Base-by-base conservation (phyloP, 1,140 invertebrate genomes). In the Calephelis virginiensis region DNA sequence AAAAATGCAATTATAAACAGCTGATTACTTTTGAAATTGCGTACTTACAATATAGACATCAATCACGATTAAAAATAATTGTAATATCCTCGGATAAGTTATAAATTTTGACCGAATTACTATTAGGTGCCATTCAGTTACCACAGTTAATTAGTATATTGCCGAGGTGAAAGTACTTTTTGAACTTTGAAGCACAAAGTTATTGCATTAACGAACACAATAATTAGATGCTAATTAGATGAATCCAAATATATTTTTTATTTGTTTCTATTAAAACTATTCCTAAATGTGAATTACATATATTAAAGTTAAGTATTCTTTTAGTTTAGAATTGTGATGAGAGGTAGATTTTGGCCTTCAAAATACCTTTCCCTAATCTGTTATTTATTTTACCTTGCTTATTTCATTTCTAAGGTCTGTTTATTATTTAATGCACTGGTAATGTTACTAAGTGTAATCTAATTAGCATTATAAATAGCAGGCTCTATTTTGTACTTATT, bases 1-100 rank as follows among this genome's bases (percentile, higher is more conserved):
- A 60, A 60, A 64, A 60, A 14, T 61, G 17, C 38, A 17, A 40
- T 56, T 64, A 13, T 38, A 38, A 43, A 64, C 63, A 64, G 63
- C 63, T 64, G 63, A 64, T 53, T 63, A 40, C 4, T 28, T 40
- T 40, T 64, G 8, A 40, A 50, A 49, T 37, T n/a, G n/a, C 46
- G 7, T 14, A 40, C 13, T 43, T 43, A 4, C 40, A 43, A 43
- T 43, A 43, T 5, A 8, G 6, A 43, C 3, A 43, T n/a, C n/a
- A 11, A 38, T 28, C 11, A 28, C 28, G 28, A 28, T 37, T n/a
- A 56, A 56, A 38, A 37, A 37, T 12, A 37, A 12, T 56, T 56
- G 11, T 37, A 28, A 13, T 49, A 49, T 56, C 7, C 53, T 56
- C 11, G 5, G 28, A 5, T 43, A 1, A 37, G 28, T 7, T 6